These are phyloP conservation scores for Sus cebifrons DNA, from an alignment of 2,797 vertebrate genomes.

Conservation along the genomic window DNA sequence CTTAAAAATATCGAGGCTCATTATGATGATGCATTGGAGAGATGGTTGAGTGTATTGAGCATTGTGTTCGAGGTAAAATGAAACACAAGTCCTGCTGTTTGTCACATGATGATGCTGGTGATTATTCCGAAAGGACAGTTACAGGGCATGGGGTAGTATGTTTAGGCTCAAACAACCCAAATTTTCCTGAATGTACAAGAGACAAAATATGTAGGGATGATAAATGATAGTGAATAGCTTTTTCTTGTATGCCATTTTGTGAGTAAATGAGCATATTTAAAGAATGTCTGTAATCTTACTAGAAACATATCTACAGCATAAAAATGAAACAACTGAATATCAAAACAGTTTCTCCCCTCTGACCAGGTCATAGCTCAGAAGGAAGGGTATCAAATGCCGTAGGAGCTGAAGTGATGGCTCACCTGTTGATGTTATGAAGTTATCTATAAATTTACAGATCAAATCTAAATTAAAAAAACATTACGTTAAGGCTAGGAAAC, in stretches of 20 bases:
- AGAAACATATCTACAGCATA: not conserved
- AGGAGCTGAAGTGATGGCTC: not conserved
- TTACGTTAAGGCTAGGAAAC: not conserved
- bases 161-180: not conserved
- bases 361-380: not conserved
- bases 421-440: not conserved
- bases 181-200: not conserved
- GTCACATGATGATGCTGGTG: not conserved
- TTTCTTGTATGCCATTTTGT: not conserved
- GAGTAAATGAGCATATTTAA: slow-evolving; percentile 25
- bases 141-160: not conserved
- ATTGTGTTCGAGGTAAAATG: slow-evolving; percentile 57
- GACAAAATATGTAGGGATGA: not conserved
- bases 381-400: not conserved
- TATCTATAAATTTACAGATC: not conserved
- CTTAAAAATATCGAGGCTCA: slow-evolving; percentile 53
- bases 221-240: not conserved
- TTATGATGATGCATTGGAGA: slow-evolving; percentile 34
- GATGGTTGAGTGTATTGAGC: not conserved
- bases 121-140: slow-evolving; percentile 54
- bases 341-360: not conserved
- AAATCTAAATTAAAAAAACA: slow-evolving; percentile 29
- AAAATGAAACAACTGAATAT: not conserved
- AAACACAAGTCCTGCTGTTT: slow-evolving; percentile 38
- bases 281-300: not conserved